phyloP scores from a whole-genome alignment of 2,113 vertebrate genomes.

The Heloderma charlesbogerti region DNA sequence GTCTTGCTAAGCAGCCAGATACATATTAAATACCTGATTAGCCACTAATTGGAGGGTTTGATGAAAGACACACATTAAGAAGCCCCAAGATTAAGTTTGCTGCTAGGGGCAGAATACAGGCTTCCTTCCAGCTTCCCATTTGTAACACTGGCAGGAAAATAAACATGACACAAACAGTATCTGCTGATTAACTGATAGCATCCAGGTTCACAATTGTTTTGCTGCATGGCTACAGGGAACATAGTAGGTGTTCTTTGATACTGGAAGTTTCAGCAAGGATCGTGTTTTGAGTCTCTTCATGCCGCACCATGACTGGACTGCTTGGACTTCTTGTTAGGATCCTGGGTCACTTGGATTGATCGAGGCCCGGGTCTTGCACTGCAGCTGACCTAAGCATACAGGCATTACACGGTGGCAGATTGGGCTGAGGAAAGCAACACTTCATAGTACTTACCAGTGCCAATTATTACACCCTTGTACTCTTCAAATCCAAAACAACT shows the following conservation, averaged over 20 bases:
- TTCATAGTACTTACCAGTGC: background rate
- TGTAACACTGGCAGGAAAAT: background rate
- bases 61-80: slow-evolving; percentile 13
- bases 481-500: background rate
- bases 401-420: background rate
- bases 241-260: background rate
- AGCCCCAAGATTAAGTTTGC: background rate
- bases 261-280: background rate
- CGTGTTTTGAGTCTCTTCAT: background rate
- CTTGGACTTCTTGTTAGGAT: background rate
- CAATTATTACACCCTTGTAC: background rate
- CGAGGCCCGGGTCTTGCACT: background rate
- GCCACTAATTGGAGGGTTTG: slow-evolving; percentile 17
- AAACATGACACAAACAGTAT: background rate
- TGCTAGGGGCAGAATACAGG: background rate
- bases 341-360: background rate
- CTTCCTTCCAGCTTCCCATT: background rate
- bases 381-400: background rate
- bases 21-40: slow-evolving; percentile 27
- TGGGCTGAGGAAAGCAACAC: background rate
- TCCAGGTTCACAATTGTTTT: background rate
- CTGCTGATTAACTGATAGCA: background rate
- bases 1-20: background rate
- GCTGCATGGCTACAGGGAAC: background rate
- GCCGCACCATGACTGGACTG: background rate